Evolutionary conservation across 1,140 invertebrate genomes (phyloP), one percentile per base, ranked within the genome.

Genomic region (Pinna nobilis): DNA sequence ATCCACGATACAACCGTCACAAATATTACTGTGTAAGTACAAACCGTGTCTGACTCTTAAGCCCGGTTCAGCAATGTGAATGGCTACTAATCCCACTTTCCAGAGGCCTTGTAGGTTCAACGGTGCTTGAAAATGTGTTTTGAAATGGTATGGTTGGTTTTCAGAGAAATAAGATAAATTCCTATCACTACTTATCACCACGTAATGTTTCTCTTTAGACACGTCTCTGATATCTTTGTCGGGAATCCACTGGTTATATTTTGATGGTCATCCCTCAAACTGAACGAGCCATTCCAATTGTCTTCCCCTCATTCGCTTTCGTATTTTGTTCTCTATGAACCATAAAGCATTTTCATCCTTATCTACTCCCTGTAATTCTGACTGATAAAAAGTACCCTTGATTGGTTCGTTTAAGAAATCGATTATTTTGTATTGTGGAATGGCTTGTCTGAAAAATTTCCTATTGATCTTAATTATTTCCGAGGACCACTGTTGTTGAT

Each of bases 211-310:
- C 37, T 61, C 28, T 61, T 61, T 39, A 44, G 35, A n/a, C n/a
- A n/a, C n/a, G n/a, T 70, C 67, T 30, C n/a, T n/a, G n/a, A n/a
- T n/a, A n/a, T n/a, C n/a, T n/a, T n/a, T n/a, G n/a, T n/a, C n/a
- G n/a, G 60, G 37, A 33, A 71, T 53, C 59, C 49, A 68, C 28
- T 51, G 57, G 41, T 74, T 74, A 74, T 68, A 74, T 63, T 74
- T 74, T 39, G 47, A 53, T 13, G 71, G 65, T 57, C 71, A 74
- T 1, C 71, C 71, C 64, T 68, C 55, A 50, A 61, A 74, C 23
- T 67, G 51, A n/a, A 67, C 57, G 23, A 74, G 37, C 47, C 65
- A 74, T 39, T 74, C 44, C 20, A 63, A 33, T 25, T 39, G 23
- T 11, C 71, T 65, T 39, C 61, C 53, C 15, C 47, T 30, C 47